A percentile compares a stretch with the other conserved stretches of the same genome.
Evolutionary conservation across 2,888 invertebrate species (phyloP).

Genomic region (Elysia crispata): DNA sequence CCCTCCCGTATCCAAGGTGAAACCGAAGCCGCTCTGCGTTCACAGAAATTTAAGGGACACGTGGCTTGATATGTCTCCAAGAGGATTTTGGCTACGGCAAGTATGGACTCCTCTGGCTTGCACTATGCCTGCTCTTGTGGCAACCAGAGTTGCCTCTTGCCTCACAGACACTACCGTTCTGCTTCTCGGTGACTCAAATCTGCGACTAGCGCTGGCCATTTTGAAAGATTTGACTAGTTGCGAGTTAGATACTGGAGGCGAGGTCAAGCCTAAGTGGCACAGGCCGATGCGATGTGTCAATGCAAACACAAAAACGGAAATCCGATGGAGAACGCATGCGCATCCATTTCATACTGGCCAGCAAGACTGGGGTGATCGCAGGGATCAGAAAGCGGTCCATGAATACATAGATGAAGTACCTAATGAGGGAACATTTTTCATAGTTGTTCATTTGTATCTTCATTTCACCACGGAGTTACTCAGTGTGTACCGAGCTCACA

Average conservation of each 20-base stretch:
- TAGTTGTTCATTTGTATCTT: conserved; percentile 18
- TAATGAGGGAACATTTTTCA: background rate
- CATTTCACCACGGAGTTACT: conserved; percentile 13
- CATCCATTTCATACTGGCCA: conserved; percentile 17
- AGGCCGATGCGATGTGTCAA: background rate
- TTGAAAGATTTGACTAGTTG: background rate
- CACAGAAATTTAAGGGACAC: background rate
- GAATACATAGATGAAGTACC: conserved; percentile 27
- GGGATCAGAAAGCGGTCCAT: background rate
- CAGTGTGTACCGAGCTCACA: conserved; percentile 20
- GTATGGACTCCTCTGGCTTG: conserved; percentile 14
- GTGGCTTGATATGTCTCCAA: conserved; percentile 13
- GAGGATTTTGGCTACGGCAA: conserved; percentile 5
- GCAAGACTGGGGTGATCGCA: background rate
- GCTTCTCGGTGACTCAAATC: conserved; percentile 30
- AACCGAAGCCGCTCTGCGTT: background rate
- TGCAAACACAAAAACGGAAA: background rate
- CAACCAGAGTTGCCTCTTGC: background rate
- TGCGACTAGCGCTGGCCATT: background rate
- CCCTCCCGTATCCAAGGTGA: background rate
- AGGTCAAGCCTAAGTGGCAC: conserved; percentile 23
- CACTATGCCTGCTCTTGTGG: background rate
- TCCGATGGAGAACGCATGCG: conserved; percentile 18
- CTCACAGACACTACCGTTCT: conserved; percentile 24
- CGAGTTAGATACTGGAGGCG: background rate